These are phyloP conservation scores for Chauna torquata DNA, from an alignment of 2,113 vertebrate species.

Conservation along the genomic window DNA sequence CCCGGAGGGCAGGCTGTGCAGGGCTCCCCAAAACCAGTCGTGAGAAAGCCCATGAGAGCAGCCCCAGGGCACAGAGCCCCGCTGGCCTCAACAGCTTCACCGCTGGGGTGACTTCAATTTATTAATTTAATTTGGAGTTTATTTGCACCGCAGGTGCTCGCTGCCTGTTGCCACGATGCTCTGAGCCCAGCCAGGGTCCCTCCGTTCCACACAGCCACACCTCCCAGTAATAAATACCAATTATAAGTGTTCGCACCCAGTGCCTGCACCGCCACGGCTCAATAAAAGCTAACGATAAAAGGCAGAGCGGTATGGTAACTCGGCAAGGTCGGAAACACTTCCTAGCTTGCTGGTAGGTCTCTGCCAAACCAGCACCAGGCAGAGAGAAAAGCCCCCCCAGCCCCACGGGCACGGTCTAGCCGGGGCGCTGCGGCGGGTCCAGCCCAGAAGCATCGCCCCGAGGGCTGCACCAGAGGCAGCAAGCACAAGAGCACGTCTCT, in stretches of 20 bases:
- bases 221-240: background rate
- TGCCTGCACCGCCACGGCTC: background rate
- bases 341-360: background rate
- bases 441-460: background rate
- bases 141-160: background rate
- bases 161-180: rapidly evolving
- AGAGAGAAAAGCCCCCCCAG: background rate
- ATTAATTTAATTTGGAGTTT: background rate
- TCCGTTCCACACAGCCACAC: background rate
- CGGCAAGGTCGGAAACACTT: background rate
- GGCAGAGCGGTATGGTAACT: background rate
- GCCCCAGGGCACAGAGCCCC: background rate
- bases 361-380: background rate
- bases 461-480: background rate
- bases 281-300: background rate
- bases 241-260: rapidly evolving
- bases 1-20: no score
- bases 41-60: background rate
- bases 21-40: no score
- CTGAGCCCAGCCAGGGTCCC: background rate
- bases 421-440: background rate
- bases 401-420: background rate
- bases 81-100: background rate
- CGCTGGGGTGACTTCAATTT: background rate
- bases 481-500: background rate